These are phyloP conservation scores for Oncorhynchus tshawytscha DNA, from an alignment of 2,113 vertebrate species.

Conservation along the genomic window DNA sequence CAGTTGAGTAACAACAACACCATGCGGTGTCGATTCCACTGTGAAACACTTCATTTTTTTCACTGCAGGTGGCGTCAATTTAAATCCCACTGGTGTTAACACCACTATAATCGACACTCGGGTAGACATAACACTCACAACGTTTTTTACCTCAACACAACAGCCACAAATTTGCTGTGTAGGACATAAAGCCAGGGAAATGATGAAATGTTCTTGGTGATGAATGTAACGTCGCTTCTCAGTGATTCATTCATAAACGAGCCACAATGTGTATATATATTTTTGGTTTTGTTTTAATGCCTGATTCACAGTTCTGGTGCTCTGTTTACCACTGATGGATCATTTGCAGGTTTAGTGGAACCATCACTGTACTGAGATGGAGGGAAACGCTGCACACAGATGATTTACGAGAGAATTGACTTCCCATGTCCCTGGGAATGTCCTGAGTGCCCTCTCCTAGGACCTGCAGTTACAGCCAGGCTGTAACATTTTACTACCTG, in stretches of 20 bases:
- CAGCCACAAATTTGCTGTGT: neutral
- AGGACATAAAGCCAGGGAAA: neutral
- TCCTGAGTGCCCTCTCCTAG: neutral
- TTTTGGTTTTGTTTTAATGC: neutral
- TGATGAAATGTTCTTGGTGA: neutral
- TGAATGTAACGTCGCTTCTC: neutral
- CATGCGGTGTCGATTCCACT: no score
- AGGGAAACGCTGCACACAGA: neutral
- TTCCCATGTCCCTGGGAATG: neutral
- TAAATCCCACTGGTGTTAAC: no score
- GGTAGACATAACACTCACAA: no score
- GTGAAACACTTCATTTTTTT: no score
- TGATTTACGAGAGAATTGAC: conserved; percentile 8
- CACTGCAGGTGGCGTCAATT: no score
- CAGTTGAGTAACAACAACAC: no score
- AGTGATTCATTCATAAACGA: neutral
- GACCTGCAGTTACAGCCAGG: neutral
- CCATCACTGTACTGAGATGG: neutral
- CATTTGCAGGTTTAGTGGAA: neutral
- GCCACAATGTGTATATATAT: neutral
- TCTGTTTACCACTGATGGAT: neutral
- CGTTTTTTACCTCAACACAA: no score
- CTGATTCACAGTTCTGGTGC: neutral
- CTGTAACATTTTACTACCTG: conserved; percentile 9
- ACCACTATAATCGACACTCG: no score